Evolutionary conservation across 2,797 vertebrate species (phyloP).

Genomic region (Cirrhinus molitorella): DNA sequence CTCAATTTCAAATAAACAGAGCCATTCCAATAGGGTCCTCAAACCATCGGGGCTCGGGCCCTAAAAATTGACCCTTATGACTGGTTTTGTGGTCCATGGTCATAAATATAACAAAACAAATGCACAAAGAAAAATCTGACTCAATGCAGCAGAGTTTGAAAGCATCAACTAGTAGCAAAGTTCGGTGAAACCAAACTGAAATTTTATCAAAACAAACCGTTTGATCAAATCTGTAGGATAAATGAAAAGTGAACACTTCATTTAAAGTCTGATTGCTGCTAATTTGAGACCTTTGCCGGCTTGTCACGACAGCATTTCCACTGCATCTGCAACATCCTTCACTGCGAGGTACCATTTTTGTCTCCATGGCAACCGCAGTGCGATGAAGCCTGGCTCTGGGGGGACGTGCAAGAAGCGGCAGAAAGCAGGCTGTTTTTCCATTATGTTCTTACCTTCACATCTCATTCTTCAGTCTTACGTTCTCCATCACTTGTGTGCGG

Average conservation of each 20-base stretch:
- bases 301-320: slow-evolving; percentile 75
- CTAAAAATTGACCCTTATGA: too few relatives aligned
- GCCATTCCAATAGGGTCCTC: too few relatives aligned
- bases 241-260: slow-evolving; percentile 43
- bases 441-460: slow-evolving; percentile 1
- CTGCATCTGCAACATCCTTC: slow-evolving; percentile 76
- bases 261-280: slow-evolving; percentile 52
- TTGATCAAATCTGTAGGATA: neutral
- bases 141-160: neutral
- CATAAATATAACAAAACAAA: neutral
- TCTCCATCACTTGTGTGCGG: slow-evolving; percentile 41
- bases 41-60: too few relatives aligned
- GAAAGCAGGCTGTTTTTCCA: slow-evolving; percentile 68
- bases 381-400: slow-evolving; percentile 74
- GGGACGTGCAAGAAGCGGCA: slow-evolving; percentile 72
- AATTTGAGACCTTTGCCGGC: slow-evolving; percentile 52
- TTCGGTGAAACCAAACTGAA: neutral
- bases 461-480: slow-evolving; percentile 49
- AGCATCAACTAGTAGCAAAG: neutral
- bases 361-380: slow-evolving; percentile 79
- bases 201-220: neutral
- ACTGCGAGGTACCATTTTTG: slow-evolving; percentile 77
- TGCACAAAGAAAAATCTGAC: neutral
- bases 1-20: too few relatives aligned
- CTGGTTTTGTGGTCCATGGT: too few relatives aligned